Percentiles rank a stretch among this genome's conserved stretches.
Evolutionary conservation across 1,140 invertebrate genomes (phyloP).

Genomic region (Antheraea mylitta): DNA sequence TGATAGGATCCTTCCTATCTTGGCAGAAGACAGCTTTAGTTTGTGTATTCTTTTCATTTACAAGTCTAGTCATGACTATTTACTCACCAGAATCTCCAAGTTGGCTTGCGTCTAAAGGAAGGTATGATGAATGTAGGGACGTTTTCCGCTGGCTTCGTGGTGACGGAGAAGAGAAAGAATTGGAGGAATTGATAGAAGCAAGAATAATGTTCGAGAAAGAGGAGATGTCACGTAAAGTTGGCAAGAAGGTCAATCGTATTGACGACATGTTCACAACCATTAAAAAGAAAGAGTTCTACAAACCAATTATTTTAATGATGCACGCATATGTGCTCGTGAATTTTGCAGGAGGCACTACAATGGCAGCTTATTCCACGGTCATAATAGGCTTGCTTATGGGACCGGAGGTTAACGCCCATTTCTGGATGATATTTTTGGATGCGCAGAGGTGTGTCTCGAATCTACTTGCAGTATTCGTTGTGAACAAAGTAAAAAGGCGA

Average conservation of each 20-base stretch:
- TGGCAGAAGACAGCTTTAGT: slow-evolving; percentile 79
- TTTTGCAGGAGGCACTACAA: slow-evolving; percentile 55
- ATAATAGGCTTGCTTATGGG: slow-evolving; percentile 77
- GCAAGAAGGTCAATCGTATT: slow-evolving; percentile 20
- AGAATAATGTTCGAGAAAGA: slow-evolving; percentile 30
- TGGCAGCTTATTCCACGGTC: slow-evolving; percentile 84
- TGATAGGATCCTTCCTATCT: slow-evolving; percentile 76
- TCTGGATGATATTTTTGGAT: slow-evolving; percentile 81
- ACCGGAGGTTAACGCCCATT: slow-evolving; percentile 75
- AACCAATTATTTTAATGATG: slow-evolving; percentile 58
- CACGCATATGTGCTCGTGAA: slow-evolving; percentile 49
- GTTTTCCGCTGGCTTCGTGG: slow-evolving; percentile 75
- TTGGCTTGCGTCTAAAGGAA: slow-evolving; percentile 80
- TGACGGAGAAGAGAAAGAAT: slow-evolving; percentile 49
- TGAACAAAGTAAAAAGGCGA: slow-evolving; percentile 51
- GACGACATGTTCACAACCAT: slow-evolving; percentile 28
- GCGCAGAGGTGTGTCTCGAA: slow-evolving; percentile 74
- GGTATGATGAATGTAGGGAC: slow-evolving; percentile 60
- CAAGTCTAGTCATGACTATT: slow-evolving; percentile 61
- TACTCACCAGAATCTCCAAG: slow-evolving; percentile 84
- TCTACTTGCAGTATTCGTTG: slow-evolving; percentile 38
- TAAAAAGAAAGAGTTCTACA: slow-evolving; percentile 55
- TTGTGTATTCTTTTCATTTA: slow-evolving; percentile 61
- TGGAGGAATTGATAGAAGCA: slow-evolving; percentile 55
- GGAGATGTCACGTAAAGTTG: slow-evolving; percentile 26